Conservation (phyloP, 2,113 vertebrate genomes). For the Neotoma lepida region DNA sequence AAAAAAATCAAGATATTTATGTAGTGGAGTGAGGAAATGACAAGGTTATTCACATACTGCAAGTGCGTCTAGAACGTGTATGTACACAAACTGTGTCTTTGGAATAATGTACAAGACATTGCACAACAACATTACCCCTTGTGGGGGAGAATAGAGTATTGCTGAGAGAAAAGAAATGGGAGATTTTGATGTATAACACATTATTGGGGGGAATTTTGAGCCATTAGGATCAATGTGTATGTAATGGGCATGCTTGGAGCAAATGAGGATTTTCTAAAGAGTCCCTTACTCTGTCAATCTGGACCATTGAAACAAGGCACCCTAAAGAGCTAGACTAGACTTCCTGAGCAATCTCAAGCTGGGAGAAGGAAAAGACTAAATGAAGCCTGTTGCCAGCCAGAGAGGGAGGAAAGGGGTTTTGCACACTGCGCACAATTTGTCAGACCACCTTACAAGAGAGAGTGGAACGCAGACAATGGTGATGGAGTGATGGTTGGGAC, state of each 20-base stretch:
- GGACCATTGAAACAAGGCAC: not conserved
- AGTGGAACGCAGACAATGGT: no score
- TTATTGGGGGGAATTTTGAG: conserved; percentile 39
- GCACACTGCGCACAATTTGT: not conserved
- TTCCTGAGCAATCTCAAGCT: not conserved
- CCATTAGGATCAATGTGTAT: not conserved
- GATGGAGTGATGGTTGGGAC: not conserved
- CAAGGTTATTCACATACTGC: not conserved
- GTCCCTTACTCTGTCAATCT: not conserved
- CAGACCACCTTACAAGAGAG: not conserved
- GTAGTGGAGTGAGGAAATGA: not conserved
- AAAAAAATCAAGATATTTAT: conserved; percentile 43
- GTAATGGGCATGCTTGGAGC: not conserved
- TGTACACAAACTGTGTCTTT: not conserved
- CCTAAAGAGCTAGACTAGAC: not conserved
- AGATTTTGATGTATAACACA: not conserved
- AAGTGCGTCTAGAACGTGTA: not conserved
- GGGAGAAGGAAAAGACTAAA: not conserved
- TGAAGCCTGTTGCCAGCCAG: not conserved
- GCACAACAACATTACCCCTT: not conserved
- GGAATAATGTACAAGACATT: not conserved
- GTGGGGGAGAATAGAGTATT: not conserved
- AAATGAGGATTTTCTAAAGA: not conserved
- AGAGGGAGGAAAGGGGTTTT: not conserved
- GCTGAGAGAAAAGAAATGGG: not conserved